phyloP scores from a whole-genome alignment of 2,888 invertebrate species.

The Tanypteryx hageni region DNA sequence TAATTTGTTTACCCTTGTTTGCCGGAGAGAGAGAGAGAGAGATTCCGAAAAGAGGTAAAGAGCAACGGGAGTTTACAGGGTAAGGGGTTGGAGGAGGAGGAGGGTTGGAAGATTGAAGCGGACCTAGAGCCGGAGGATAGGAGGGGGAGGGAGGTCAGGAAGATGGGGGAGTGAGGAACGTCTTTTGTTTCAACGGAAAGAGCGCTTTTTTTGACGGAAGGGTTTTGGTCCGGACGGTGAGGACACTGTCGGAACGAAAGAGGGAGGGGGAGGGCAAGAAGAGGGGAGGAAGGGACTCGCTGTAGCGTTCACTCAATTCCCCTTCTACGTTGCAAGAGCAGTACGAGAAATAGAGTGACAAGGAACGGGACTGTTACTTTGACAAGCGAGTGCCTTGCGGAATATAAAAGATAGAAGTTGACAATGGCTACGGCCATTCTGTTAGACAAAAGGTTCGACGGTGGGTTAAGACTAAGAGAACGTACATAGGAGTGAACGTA shows the following conservation, averaged over 20 bases:
- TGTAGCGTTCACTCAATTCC: not conserved
- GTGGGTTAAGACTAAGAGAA: conserved; percentile 2
- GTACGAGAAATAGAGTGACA: not conserved
- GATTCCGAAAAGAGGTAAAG: not conserved
- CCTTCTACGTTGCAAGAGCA: not conserved
- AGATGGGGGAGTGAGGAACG: not conserved
- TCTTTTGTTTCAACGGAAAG: too few species aligned
- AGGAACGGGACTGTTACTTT: conserved; percentile 54
- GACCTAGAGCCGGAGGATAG: not conserved
- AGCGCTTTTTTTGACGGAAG: not conserved
- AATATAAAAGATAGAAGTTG: conserved; percentile 48
- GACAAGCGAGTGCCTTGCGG: conserved; percentile 13
- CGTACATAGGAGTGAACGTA: not conserved
- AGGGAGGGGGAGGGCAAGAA: not conserved
- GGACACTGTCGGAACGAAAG: not conserved
- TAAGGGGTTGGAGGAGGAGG: not conserved
- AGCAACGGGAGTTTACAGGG: not conserved
- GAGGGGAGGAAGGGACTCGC: not conserved
- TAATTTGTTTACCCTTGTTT: not conserved
- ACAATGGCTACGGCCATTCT: conserved; percentile 55
- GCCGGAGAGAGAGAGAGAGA: not conserved
- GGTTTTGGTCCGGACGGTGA: not conserved
- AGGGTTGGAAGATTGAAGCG: not conserved
- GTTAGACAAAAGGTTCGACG: conserved; percentile 32
- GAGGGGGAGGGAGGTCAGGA: not conserved